Evolutionary conservation across 2,113 vertebrate genomes (phyloP).

Genomic region (Aptenodytes forsteri): DNA sequence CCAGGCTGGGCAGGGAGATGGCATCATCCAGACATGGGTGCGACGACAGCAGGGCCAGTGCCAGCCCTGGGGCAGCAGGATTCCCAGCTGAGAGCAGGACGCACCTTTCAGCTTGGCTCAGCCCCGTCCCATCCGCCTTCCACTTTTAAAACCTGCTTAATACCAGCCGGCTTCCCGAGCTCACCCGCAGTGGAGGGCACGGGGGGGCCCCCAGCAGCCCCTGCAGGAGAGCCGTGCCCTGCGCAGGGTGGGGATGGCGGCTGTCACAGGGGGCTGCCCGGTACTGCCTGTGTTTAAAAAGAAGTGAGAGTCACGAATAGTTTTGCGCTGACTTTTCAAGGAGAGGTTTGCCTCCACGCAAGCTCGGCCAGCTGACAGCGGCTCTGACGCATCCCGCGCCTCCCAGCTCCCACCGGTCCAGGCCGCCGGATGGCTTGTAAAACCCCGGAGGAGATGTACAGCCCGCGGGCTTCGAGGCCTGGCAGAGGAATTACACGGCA

Average conservation of each 20-base stretch:
- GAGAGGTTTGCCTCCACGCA: not conserved
- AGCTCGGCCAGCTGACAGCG: not conserved
- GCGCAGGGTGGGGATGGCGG: not conserved
- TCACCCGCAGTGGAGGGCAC: rapidly evolving
- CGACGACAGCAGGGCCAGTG: not conserved
- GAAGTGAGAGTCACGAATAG: constrained; percentile 49
- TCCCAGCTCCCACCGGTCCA: not conserved
- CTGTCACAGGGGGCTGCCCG: not conserved
- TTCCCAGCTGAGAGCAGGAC: not conserved
- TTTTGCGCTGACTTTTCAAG: constrained; percentile 26
- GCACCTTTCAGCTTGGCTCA: not conserved
- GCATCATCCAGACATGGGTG: not conserved
- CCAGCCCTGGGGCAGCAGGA: not conserved
- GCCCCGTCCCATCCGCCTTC: not conserved
- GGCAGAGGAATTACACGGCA: not conserved
- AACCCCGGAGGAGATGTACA: not conserved
- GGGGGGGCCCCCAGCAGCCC: rapidly evolving
- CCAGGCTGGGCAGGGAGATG: not conserved
- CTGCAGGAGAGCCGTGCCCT: not conserved
- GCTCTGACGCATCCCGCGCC: not conserved
- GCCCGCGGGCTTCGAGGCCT: not conserved
- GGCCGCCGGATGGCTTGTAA: not conserved
- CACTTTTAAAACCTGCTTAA: not conserved
- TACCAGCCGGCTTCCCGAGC: not conserved
- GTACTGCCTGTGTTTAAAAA: not conserved